These are phyloP conservation scores for Monarcha castaneiventris DNA, from an alignment of 2,113 vertebrate genomes.

Conservation along the genomic window DNA sequence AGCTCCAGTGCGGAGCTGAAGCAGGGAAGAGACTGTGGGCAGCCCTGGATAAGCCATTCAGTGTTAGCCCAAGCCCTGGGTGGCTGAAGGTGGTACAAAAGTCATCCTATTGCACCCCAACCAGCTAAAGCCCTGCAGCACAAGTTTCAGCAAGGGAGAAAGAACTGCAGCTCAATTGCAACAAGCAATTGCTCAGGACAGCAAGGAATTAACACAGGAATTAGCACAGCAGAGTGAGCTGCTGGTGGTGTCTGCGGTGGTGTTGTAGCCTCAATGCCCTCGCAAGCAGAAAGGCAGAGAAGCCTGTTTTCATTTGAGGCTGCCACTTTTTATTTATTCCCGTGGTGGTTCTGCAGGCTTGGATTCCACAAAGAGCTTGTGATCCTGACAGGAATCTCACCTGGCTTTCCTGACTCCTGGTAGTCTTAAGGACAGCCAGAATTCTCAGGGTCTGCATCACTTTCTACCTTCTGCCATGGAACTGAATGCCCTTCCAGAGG, in stretches of 20 bases:
- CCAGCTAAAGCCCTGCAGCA: not conserved
- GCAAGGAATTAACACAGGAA: not conserved
- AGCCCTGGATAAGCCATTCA: not conserved
- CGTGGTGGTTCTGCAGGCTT: not conserved
- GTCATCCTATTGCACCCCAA: not conserved
- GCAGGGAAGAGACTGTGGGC: not conserved
- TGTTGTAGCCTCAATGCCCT: not conserved
- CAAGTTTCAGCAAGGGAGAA: not conserved
- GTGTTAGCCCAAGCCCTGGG: rapidly evolving
- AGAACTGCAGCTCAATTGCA: not conserved
- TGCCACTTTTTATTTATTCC: not conserved
- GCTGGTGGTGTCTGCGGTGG: not conserved
- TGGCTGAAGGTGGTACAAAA: not conserved
- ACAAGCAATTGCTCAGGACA: not conserved
- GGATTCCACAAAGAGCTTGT: not conserved
- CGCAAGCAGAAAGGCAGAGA: not conserved
- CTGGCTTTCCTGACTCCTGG: not conserved
- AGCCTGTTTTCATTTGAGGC: not conserved
- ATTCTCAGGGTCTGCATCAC: rapidly evolving
- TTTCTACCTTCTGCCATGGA: not conserved
- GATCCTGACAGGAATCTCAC: rapidly evolving
- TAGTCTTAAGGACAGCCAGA: rapidly evolving
- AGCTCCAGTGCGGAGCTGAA: rapidly evolving
- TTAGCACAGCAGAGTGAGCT: not conserved
- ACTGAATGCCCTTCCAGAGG: rapidly evolving